Percentiles rank a stretch among this genome's conserved stretches.
Conservation (phyloP, 2,797 vertebrate species). For the Siniperca obscura region DNA sequence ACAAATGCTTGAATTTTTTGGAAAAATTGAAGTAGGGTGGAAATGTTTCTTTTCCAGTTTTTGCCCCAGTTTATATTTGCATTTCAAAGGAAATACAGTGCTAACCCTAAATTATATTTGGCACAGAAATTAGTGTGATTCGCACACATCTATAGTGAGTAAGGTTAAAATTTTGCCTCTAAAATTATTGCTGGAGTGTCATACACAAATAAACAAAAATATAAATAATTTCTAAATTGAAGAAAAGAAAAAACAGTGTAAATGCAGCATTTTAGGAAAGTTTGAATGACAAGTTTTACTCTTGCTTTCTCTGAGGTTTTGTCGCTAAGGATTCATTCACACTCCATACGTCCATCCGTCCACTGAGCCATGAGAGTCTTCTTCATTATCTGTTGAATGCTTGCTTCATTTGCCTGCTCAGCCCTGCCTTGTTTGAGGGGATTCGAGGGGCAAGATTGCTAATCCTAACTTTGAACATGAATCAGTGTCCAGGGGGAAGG, state of each 20-base stretch:
- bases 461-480: slow-evolving; percentile 98
- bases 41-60: slow-evolving; percentile 31
- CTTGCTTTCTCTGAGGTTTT: slow-evolving; percentile 5
- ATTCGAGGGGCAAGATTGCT: slow-evolving; percentile 92
- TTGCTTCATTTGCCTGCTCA: slow-evolving; percentile 86
- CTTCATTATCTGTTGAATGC: slow-evolving; percentile 85
- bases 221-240: background rate
- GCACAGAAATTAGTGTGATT: background rate
- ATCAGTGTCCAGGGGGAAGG: slow-evolving; percentile 85
- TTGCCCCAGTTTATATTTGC: slow-evolving; percentile 2
- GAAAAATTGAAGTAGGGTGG: slow-evolving; percentile 14
- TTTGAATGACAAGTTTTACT: slow-evolving; percentile 15
- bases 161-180: background rate
- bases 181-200: background rate
- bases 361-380: slow-evolving; percentile 76
- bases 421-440: slow-evolving; percentile 92
- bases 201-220: background rate
- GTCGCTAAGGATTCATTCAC: slow-evolving; percentile 33
- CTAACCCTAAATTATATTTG: slow-evolving; percentile 6
- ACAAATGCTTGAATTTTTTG: slow-evolving; percentile 34
- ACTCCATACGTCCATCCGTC: slow-evolving; percentile 71
- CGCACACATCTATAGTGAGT: background rate
- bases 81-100: slow-evolving; percentile 20
- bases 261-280: background rate
- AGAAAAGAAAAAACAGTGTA: background rate